Evolutionary conservation across 2,113 vertebrate genomes (phyloP).

Genomic region (Muntiacus reevesi): DNA sequence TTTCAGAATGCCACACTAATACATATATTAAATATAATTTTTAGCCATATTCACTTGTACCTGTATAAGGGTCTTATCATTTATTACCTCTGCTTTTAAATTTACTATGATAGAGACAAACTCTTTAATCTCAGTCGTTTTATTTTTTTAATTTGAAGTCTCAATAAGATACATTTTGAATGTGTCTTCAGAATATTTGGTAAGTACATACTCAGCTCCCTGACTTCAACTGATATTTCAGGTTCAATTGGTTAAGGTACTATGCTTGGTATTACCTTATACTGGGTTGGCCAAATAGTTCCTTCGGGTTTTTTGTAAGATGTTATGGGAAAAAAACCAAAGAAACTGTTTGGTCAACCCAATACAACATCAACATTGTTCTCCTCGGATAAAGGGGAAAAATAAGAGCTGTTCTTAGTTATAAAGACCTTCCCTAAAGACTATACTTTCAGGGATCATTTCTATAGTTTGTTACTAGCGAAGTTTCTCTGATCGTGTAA

Average conservation of each 20-base stretch:
- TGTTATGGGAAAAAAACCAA: neutral
- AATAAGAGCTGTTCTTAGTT: neutral
- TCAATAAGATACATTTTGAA: neutral
- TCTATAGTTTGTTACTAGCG: too few species aligned
- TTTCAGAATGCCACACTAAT: neutral
- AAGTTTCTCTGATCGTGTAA: neutral
- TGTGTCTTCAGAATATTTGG: neutral
- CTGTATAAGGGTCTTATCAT: neutral
- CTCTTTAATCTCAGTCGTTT: neutral
- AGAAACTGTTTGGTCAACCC: neutral
- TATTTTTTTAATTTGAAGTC: neutral
- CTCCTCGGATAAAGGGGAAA: neutral
- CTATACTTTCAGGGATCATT: too few species aligned
- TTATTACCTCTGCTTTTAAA: neutral
- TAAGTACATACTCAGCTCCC: neutral
- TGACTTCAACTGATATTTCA: neutral
- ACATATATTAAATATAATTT: neutral
- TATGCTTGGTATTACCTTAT: neutral
- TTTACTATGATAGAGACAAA: neutral
- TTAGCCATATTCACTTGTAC: neutral
- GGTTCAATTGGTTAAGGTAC: neutral
- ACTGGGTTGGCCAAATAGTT: neutral
- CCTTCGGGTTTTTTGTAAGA: neutral
- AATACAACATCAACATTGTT: neutral
- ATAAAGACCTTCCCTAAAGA: neutral